Evolutionary conservation across 2,797 vertebrate species (phyloP).

Genomic region (Eulemur mongoz): DNA sequence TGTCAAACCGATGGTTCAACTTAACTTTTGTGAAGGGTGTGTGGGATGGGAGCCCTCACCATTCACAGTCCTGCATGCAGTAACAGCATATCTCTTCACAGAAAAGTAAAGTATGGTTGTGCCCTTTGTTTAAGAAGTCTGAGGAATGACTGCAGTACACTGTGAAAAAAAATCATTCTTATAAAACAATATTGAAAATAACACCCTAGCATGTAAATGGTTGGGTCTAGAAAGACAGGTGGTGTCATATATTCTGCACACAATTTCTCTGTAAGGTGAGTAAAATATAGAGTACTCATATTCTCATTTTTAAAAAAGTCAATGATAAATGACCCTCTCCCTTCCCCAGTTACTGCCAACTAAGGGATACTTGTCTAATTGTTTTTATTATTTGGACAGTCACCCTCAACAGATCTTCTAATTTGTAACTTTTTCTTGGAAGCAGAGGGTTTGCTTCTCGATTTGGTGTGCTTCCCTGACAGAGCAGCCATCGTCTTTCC

Average conservation of each 20-base stretch:
- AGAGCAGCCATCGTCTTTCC: not conserved
- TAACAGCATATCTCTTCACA: not conserved
- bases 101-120: not conserved
- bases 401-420: not conserved
- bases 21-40: not conserved
- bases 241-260: not conserved
- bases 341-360: not conserved
- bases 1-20: not conserved
- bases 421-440: not conserved
- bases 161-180: not conserved
- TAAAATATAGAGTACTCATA: not conserved
- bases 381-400: constrained; percentile 1
- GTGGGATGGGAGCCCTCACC: not conserved
- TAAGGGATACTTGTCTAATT: not conserved
- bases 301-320: not conserved
- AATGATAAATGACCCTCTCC: not conserved
- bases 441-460: not conserved
- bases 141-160: not conserved
- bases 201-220: not conserved
- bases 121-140: not conserved
- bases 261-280: not conserved
- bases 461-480: not conserved
- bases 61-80: not conserved
- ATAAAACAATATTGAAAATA: not conserved
- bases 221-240: not conserved